Conservation (phyloP, 2,113 vertebrate genomes). For the Psettodes erumei region DNA sequence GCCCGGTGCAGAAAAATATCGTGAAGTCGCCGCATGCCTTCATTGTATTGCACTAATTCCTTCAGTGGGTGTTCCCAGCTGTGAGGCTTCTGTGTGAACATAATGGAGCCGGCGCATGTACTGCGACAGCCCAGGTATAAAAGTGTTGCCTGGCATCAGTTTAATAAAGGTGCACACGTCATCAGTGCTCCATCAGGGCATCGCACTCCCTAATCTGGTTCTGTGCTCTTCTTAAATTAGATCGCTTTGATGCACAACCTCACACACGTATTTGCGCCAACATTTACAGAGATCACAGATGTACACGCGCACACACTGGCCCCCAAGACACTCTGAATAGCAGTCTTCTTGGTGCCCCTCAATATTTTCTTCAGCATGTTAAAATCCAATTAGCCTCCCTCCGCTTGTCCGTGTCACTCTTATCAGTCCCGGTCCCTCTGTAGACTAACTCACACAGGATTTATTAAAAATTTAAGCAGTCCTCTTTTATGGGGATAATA, state of each 20-base stretch:
- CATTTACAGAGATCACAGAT: not conserved
- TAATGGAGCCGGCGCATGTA: slow-evolving; percentile 40
- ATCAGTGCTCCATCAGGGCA: slow-evolving; percentile 13
- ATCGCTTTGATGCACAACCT: slow-evolving; percentile 46
- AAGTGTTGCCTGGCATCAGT: slow-evolving; percentile 60
- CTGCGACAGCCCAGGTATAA: slow-evolving; percentile 41
- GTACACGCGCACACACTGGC: not conserved
- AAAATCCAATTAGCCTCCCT: slow-evolving; percentile 71
- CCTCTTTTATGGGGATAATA: slow-evolving; percentile 61
- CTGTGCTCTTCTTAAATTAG: slow-evolving; percentile 51
- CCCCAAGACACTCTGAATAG: slow-evolving; percentile 6
- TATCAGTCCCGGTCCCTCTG: slow-evolving; percentile 52
- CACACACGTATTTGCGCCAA: not conserved
- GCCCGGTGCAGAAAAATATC: slow-evolving; percentile 18
- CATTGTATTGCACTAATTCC: slow-evolving; percentile 28
- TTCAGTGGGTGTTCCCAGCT: not conserved
- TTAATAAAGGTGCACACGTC: slow-evolving; percentile 59
- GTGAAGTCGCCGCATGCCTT: slow-evolving; percentile 5
- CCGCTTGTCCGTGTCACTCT: slow-evolving; percentile 64
- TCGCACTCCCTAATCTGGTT: slow-evolving; percentile 58
- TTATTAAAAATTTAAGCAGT: slow-evolving; percentile 76
- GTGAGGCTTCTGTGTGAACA: slow-evolving; percentile 14
- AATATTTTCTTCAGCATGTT: slow-evolving; percentile 53
- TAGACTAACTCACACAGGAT: slow-evolving; percentile 57
- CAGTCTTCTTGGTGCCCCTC: slow-evolving; percentile 20